Evolutionary conservation across 2,113 vertebrate species (phyloP).

Genomic region (Calyptomena viridis): DNA sequence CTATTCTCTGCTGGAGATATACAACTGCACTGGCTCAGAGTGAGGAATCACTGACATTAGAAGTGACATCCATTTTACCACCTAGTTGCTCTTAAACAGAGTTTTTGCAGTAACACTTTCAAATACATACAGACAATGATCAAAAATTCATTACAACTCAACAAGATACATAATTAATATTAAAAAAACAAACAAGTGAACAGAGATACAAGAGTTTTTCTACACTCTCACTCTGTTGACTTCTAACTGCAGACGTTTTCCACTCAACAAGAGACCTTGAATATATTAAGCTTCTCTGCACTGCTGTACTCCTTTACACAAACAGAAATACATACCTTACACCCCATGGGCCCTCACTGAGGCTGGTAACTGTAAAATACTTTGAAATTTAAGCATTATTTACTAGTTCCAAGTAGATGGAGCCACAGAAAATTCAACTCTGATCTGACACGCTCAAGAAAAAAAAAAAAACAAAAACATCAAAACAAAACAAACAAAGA

Average conservation of each 20-base stretch:
- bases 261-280: neutral
- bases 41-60: neutral
- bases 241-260: neutral
- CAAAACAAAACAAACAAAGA: neutral
- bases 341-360: neutral
- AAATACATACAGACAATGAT: neutral
- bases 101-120: neutral
- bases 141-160: neutral
- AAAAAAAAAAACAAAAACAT: neutral
- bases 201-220: neutral
- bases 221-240: neutral
- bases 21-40: neutral
- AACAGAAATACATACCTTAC: neutral
- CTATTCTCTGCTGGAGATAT: neutral
- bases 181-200: neutral
- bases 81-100: neutral
- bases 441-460: neutral
- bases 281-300: neutral
- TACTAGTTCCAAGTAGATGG: neutral
- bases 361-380: neutral
- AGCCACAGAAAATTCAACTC: neutral
- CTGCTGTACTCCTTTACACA: neutral
- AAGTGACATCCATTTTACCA: neutral
- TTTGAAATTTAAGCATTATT: slow-evolving; percentile 2
- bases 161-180: neutral